phyloP scores from a whole-genome alignment of 2,888 invertebrate genomes.

The Pristionchus mayeri region DNA sequence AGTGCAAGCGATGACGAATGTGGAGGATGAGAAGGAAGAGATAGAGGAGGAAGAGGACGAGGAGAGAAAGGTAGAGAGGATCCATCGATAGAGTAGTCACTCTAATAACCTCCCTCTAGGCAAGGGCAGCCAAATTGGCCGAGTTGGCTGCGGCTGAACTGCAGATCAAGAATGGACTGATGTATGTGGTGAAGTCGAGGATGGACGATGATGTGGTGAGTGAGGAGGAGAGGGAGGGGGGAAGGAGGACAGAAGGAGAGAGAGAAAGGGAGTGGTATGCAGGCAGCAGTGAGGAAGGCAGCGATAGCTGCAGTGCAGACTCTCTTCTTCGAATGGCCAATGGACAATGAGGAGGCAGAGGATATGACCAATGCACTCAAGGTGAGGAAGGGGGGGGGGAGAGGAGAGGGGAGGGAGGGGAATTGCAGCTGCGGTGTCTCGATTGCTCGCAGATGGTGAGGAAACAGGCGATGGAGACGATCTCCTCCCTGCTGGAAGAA shows the following conservation, averaged over 20 bases:
- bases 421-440: conserved; percentile 52
- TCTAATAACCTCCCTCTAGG: neutral
- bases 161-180: conserved; percentile 34
- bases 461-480: conserved; percentile 79
- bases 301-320: neutral
- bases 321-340: neutral
- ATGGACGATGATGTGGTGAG: conserved; percentile 40
- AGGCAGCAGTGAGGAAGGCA: conserved; percentile 25
- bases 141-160: conserved; percentile 34
- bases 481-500: conserved; percentile 79
- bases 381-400: neutral
- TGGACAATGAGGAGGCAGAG: neutral
- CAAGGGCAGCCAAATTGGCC: conserved; percentile 17
- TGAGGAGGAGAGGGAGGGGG: neutral
- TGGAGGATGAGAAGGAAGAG: conserved; percentile 1
- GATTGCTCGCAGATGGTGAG: conserved; percentile 80
- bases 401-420: neutral
- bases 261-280: neutral
- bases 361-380: neutral
- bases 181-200: conserved; percentile 19
- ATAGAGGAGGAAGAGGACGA: neutral
- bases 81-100: too few species aligned
- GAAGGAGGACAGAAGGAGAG: neutral
- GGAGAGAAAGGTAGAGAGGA: conserved; percentile 3
- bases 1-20: neutral